phyloP scores from a whole-genome alignment of 2,113 vertebrate species.

The Xiphias gladius region DNA sequence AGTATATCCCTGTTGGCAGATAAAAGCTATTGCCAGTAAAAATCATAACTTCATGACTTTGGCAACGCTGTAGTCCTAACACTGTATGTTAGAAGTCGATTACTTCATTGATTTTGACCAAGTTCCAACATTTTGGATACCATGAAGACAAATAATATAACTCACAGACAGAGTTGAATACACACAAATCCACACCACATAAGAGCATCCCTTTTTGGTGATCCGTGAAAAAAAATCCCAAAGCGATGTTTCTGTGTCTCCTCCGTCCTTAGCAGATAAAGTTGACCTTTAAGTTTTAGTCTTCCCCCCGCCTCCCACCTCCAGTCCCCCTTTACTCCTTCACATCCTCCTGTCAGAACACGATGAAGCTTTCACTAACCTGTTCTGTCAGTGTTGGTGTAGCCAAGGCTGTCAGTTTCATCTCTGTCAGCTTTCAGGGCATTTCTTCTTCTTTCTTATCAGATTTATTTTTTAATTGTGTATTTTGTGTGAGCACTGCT shows the following conservation, averaged over 20 bases:
- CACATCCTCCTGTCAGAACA: slow-evolving; percentile 86
- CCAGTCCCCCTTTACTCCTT: slow-evolving; percentile 53
- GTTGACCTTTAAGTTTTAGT: slow-evolving; percentile 86
- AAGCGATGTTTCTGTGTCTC: slow-evolving; percentile 81
- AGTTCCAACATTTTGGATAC: slow-evolving; percentile 6
- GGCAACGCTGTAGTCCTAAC: not conserved
- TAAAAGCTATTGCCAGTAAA: not conserved
- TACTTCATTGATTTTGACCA: slow-evolving; percentile 1
- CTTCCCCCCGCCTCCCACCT: slow-evolving; percentile 55
- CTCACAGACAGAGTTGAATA: slow-evolving; percentile 1
- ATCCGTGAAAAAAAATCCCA: slow-evolving; percentile 79
- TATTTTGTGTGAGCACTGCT: not conserved
- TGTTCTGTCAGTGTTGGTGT: slow-evolving; percentile 67
- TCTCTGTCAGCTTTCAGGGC: slow-evolving; percentile 55
- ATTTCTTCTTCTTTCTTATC: not conserved
- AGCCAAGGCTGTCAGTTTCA: slow-evolving; percentile 65
- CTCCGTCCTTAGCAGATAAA: slow-evolving; percentile 83
- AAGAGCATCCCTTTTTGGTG: slow-evolving; percentile 70
- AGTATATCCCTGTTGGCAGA: not conserved
- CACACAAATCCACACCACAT: slow-evolving; percentile 37
- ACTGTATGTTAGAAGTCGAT: not conserved
- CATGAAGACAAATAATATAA: slow-evolving; percentile 4
- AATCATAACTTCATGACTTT: not conserved
- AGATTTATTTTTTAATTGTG: not conserved
- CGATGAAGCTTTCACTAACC: slow-evolving; percentile 83